phyloP scores from a whole-genome alignment of 2,797 vertebrate genomes.

The Siniperca undulata region DNA sequence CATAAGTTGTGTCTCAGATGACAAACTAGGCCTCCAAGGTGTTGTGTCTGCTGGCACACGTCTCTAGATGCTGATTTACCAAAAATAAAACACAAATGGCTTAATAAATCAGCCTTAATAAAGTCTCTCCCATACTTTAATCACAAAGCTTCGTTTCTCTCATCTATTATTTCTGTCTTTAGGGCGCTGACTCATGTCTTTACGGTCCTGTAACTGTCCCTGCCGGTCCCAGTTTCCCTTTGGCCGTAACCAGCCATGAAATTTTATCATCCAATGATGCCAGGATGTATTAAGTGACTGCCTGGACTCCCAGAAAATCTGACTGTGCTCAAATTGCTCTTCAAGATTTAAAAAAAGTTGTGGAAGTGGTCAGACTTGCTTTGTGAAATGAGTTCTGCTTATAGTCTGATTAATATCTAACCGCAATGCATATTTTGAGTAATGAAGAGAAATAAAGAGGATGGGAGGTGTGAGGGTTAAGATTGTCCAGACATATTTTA shows the following conservation, averaged over 20 bases:
- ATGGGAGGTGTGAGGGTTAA: slow-evolving; percentile 49
- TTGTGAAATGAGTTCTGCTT: slow-evolving; percentile 18
- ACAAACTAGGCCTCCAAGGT: not conserved
- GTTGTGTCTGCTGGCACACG: not conserved
- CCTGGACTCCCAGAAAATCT: slow-evolving; percentile 46
- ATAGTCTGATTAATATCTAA: slow-evolving; percentile 48
- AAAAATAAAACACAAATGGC: slow-evolving; percentile 12
- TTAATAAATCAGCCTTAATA: slow-evolving; percentile 25
- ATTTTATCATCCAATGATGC: slow-evolving; percentile 69
- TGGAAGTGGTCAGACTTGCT: slow-evolving; percentile 23
- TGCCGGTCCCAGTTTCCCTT: slow-evolving; percentile 50
- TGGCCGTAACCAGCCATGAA: slow-evolving; percentile 61
- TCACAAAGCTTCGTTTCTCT: slow-evolving; percentile 47
- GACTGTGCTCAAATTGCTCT: not conserved
- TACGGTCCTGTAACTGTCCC: slow-evolving; percentile 63
- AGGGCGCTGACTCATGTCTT: slow-evolving; percentile 59
- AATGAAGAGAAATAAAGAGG: slow-evolving; percentile 47
- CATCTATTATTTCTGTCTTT: slow-evolving; percentile 39
- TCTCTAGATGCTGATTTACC: slow-evolving; percentile 24
- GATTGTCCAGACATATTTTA: slow-evolving; percentile 59
- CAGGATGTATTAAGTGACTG: slow-evolving; percentile 54
- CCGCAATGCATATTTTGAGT: slow-evolving; percentile 29
- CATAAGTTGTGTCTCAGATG: not conserved
- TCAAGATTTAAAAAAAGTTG: not conserved
- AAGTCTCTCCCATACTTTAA: slow-evolving; percentile 29